phyloP scores from a whole-genome alignment of 2,113 vertebrate species.

The Carlito syrichta region DNA sequence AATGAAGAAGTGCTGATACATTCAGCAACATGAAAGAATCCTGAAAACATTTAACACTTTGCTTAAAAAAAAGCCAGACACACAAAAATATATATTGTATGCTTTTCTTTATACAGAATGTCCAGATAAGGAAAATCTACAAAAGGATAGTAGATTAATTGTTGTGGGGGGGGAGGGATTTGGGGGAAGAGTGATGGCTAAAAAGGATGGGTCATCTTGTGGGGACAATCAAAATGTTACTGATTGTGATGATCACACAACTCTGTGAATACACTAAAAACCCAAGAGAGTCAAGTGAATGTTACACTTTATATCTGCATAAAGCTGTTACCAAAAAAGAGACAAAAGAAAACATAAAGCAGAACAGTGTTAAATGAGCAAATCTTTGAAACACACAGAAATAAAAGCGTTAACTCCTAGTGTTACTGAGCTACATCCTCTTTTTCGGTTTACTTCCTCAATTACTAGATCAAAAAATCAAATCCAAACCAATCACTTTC shows the following conservation, averaged over 20 bases:
- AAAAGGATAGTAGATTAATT: not conserved
- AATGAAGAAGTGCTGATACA: not conserved
- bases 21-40: not conserved
- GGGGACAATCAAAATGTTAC: not conserved
- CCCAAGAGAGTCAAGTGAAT: not conserved
- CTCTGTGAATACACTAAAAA: not conserved
- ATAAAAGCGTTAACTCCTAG: not conserved
- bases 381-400: not conserved
- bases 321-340: not conserved
- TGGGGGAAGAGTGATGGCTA: not conserved
- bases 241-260: not conserved
- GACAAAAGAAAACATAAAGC: not conserved
- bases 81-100: not conserved
- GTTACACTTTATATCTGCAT: not conserved
- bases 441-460: not conserved
- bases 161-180: not conserved
- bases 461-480: constrained; percentile 5
- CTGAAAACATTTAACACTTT: not conserved
- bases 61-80: not conserved
- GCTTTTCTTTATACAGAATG: not conserved
- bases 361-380: not conserved
- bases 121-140: not conserved
- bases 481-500: not conserved
- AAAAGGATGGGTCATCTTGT: not conserved
- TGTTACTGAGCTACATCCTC: not conserved